phyloP scores from a whole-genome alignment of 2,113 vertebrate genomes.

The Mormyrus iriodes region DNA sequence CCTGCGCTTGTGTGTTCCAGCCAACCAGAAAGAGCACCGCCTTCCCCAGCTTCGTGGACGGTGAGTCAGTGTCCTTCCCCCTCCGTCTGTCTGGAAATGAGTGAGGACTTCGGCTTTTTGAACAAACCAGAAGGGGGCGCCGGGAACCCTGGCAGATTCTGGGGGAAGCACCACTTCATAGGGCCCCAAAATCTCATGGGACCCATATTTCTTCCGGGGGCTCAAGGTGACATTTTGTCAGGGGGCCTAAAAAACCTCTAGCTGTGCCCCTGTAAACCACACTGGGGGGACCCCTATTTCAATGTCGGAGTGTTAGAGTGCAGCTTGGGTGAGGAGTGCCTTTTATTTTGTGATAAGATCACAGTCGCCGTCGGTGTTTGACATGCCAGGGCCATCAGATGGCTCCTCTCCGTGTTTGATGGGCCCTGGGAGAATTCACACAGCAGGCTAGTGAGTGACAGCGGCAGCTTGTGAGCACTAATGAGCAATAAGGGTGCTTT shows the following conservation, averaged over 20 bases:
- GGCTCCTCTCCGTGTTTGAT: not conserved
- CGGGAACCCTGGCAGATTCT: not conserved
- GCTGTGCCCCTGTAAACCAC: not conserved
- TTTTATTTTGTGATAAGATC: not conserved
- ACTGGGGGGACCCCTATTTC: not conserved
- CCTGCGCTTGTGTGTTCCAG: conserved; percentile 41
- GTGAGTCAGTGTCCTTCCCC: conserved; percentile 63
- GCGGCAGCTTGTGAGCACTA: not conserved
- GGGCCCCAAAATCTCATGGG: not conserved
- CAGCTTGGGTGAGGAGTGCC: not conserved
- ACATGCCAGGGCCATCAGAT: not conserved
- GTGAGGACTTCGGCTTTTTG: not conserved
- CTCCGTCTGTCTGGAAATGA: not conserved
- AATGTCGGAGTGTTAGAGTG: not conserved
- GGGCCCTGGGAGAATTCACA: not conserved
- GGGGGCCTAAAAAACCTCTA: not conserved
- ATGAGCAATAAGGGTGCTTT: not conserved
- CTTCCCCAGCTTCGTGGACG: conserved; percentile 96
- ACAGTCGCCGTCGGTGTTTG: not conserved
- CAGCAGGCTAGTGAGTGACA: not conserved
- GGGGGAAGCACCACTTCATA: not conserved
- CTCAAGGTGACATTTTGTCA: not conserved
- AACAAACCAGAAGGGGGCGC: not conserved
- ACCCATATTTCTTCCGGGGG: not conserved
- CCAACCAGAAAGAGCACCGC: conserved; percentile 84